phyloP scores from a whole-genome alignment of 2,888 invertebrate genomes.

The Erebia ligea region DNA sequence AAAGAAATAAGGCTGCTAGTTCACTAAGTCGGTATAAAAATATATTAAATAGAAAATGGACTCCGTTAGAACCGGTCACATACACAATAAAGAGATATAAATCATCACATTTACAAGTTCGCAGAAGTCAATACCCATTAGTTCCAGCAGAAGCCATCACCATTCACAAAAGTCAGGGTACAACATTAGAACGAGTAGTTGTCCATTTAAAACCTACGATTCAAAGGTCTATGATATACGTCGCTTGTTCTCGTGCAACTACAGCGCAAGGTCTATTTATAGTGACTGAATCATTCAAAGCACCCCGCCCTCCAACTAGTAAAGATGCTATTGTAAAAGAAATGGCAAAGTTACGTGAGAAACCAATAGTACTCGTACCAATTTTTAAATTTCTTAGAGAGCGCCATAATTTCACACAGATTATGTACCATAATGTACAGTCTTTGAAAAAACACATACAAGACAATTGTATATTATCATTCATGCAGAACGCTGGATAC shows the following conservation, averaged over 20 bases:
- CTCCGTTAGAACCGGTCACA: not conserved
- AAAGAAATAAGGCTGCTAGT: too few species aligned
- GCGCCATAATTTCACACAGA: not conserved
- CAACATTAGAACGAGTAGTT: not conserved
- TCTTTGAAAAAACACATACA: constrained; percentile 3
- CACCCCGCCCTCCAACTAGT: not conserved
- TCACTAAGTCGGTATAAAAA: too few species aligned
- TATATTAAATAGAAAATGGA: not conserved
- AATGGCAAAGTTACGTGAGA: constrained; percentile 7
- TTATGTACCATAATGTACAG: not conserved
- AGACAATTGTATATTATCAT: too few species aligned
- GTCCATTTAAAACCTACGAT: constrained; percentile 5
- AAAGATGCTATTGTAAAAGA: constrained; percentile 1
- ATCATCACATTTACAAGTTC: constrained; percentile 1
- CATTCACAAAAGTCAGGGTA: not conserved
- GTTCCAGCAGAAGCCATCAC: constrained; percentile 1
- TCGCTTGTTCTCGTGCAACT: constrained; percentile 9
- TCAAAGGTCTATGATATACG: constrained; percentile 5
- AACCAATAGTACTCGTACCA: not conserved
- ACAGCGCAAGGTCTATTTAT: constrained; percentile 7
- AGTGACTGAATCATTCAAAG: constrained; percentile 1
- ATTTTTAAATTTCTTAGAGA: constrained; percentile 9
- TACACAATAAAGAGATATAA: not conserved
- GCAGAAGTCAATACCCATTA: constrained; percentile 1
- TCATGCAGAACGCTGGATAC: too few species aligned